Base-by-base conservation (phyloP, 2,797 vertebrate species). In the Oryzias dopingdopingensis region DNA sequence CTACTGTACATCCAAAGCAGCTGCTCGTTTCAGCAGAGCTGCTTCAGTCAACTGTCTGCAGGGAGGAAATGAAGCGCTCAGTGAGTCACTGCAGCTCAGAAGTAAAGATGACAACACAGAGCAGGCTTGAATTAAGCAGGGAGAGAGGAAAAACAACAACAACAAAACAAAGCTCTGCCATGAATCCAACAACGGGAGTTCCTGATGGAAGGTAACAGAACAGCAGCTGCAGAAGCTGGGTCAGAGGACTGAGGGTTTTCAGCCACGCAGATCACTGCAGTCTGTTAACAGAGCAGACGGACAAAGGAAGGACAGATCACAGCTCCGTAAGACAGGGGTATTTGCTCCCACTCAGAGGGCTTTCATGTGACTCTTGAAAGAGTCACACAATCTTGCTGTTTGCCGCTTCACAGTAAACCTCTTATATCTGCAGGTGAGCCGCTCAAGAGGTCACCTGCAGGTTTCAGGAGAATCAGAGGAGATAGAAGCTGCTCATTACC, bases 51-150 rank as follows among this genome's bases (percentile, higher is more conserved):
- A 50, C 66, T 68, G 55, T 73, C 71, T 73, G 80, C 58, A 49
- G 76, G 67, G 50, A 67, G 70, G 78, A 74, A 83, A 76, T 73
- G 42, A 82, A 87, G 53, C 29, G 72, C 68, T 77, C 37, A 29
- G 68, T 73, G 82, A 85, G 71, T 88, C 81, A 80, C 65, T 57
- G 87, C 72, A 70, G 65, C 75, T 56, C 69, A 56, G 61, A 64
- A 77, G 68, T 69, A 76, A 76, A 86, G 75, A 87, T 88, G 85
- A 89, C 84, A 84, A 86, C 3, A 89, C 82, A 76, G 79, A 87
- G 84, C 32, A 81, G 77, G 79, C 87, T 88, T 91, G 88, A 89
- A 89, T 86, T 80, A 83, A 72, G 81, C 52, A 22, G 56, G 71
- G 32, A 37, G 32, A 77, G 81, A 77, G 49, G 70, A 85, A 83